Percentiles rank a stretch among this genome's conserved stretches.
Conservation (phyloP, 2,113 vertebrate genomes). For the Saguinus imperator region DNA sequence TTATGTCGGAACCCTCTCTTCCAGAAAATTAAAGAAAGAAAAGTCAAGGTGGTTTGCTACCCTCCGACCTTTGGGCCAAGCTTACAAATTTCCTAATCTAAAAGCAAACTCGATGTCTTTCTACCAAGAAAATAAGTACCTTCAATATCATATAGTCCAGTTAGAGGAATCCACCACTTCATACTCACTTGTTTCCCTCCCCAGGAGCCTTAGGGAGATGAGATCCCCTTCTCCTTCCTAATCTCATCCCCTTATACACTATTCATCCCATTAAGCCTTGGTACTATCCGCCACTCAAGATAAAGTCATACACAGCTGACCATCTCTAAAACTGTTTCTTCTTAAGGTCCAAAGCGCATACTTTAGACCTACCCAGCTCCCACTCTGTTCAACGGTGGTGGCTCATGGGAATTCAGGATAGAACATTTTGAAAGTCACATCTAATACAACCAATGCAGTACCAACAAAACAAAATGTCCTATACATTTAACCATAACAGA, state of each 20-base stretch:
- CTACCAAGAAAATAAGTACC: not conserved
- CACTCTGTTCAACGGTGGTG: not conserved
- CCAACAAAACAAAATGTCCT: conserved; percentile 26
- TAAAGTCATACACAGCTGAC: not conserved
- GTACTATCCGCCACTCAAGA: not conserved
- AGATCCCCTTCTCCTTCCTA: not conserved
- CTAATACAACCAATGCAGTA: not conserved
- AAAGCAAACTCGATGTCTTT: conserved; percentile 18
- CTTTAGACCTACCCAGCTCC: not conserved
- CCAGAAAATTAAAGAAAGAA: not conserved
- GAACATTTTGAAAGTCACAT: not conserved
- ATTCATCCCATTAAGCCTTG: not conserved
- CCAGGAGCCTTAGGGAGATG: not conserved
- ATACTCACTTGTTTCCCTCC: not conserved
- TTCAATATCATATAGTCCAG: not conserved
- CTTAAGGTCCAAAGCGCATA: not conserved
- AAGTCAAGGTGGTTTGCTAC: not conserved
- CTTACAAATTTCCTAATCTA: conserved; percentile 20
- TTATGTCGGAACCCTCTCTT: not conserved
- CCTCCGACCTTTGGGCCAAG: not conserved
- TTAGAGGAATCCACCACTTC: not conserved
- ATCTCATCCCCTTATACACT: not conserved
- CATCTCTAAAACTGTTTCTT: not conserved
- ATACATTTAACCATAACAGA: not conserved
- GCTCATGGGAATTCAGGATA: not conserved